Base-by-base conservation (phyloP, 92 coral and sea anemone genomes). In the Umimayanthus kanabou region DNA sequence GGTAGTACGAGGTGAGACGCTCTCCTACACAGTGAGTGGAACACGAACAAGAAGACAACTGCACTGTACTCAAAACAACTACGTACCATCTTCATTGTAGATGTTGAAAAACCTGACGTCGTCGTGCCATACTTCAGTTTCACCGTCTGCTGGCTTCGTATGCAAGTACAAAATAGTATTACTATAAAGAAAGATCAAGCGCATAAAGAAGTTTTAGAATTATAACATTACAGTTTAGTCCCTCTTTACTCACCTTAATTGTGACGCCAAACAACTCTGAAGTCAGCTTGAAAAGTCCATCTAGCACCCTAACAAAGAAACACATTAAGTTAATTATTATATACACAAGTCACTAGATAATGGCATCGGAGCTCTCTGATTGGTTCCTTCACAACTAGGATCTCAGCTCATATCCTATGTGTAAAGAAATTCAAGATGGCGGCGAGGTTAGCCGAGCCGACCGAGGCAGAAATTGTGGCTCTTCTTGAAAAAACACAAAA, bases 61-160 rank as follows among this genome's bases (percentile, higher is more conserved):
- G 43, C 6, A 39, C 26, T 33, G 37, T 33, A 33, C 2, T 23
- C 10, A 29, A 53, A 7, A 43, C 20, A 70, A 9, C 9, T 20
- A 80, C 65, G 43, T 64, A 94, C 96, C 96, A 28, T 81, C 67
- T 28, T 92, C 94, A 82, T 85, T 87, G 83, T 82, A 58, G 67
- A 95, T 92, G 43, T 95, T 89, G 29, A 95, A 95, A 77, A 95
- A 95, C 55, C 92, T 85, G 16, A 95, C 98, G 30, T 92, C 96
- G 29, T 91, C 42, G 67, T 94, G 96, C 98, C 98, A 95, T 8
- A 90, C 94, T 15, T 93, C 95, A 37, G 94, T 89, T 15, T 92
- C 95, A 0, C 92, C 93, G 73, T 93, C 94, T 64, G 95, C 98
- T 26, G 92, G 65, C 98, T 94, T 43, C 43, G 69, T 14, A 25